Evolutionary conservation across 2,888 invertebrate species (phyloP), one percentile per base, ranked within the genome.

Genomic region (Chrysolina americana): DNA sequence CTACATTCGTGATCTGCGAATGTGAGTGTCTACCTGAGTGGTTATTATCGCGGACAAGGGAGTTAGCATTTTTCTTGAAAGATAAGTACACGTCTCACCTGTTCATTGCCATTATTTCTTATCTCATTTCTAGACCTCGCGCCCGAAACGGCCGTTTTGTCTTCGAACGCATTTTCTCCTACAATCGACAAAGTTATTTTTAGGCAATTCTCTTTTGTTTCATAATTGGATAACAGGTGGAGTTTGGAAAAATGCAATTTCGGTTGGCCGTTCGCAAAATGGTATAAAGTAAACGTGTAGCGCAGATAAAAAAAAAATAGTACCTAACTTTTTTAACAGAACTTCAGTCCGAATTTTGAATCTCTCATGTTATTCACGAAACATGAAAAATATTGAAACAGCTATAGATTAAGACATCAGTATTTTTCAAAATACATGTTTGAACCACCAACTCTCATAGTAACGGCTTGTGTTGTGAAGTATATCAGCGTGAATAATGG

Each of bases 1-100:
- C n/a, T 28, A 17, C 15, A 36, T 59, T 59, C 17, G 28, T 59
- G 59, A 59, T 23, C 59, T 36, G 59, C 59, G 36, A 36, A 59
- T 59, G 36, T 59, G 59, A 59, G 65, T 50, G 48, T 36, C 21
- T 66, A 66, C 66, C 66, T 53, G 48, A 23, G 28, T 44, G 66
- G 36, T 50, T 50, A 66, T 66, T 66, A 66, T 66, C 36, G 48
- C 17, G 36, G n/a, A 65, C 44, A 44, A 66, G 36, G 23, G 65
- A 44, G n/a, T 28, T 59, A 59, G n/a, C 28, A 36, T 66, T 66
- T 50, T 28, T 66, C 50, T 50, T 4, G 28, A 36, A 50, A 66
- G 50, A 66, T 66, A 66, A 66, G n/a, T 66, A 66, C 66, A 28
- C 66, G 66, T 66, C 50, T 28, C 66, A 66, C 66, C 66, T 50